Conservation (phyloP, 2,797 vertebrate genomes). For the Tenualosa thibaudeaui region DNA sequence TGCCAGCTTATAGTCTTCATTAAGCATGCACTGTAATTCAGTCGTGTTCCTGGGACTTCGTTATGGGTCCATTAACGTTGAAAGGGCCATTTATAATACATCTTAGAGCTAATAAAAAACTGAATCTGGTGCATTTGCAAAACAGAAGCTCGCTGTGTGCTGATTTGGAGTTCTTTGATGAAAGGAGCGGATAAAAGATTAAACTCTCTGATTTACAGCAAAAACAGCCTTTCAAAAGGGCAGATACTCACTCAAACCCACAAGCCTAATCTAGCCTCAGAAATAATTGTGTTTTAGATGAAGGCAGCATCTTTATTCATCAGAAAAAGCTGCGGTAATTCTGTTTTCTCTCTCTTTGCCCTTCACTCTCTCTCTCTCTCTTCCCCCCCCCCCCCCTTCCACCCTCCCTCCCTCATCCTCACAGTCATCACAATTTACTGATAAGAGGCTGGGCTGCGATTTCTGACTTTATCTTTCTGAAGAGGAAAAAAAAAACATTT, state of each 20-base stretch:
- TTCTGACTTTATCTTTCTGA: slow-evolving; percentile 37
- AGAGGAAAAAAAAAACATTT: slow-evolving; percentile 33
- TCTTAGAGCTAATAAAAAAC: slow-evolving; percentile 78
- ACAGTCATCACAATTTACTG: slow-evolving; percentile 47
- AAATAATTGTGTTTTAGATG: slow-evolving; percentile 47
- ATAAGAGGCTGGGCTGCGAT: slow-evolving; percentile 40
- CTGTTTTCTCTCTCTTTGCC: slow-evolving; percentile 17
- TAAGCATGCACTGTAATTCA: slow-evolving; percentile 69
- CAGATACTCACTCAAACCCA: slow-evolving; percentile 23
- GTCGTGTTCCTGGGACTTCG: slow-evolving; percentile 71
- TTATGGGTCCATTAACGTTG: slow-evolving; percentile 78
- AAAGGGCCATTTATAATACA: slow-evolving; percentile 82
- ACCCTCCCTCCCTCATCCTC: slow-evolving; percentile 7
- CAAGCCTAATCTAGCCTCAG: slow-evolving; percentile 46
- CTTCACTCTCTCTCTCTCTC: slow-evolving; percentile 5
- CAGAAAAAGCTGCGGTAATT: slow-evolving; percentile 34
- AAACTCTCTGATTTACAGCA: slow-evolving; percentile 61
- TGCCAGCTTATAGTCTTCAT: slow-evolving; percentile 76
- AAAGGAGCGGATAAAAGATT: slow-evolving; percentile 68
- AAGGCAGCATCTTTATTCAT: slow-evolving; percentile 35
- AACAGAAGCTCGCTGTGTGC: slow-evolving; percentile 53
- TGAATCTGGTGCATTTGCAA: slow-evolving; percentile 67
- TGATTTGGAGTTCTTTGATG: slow-evolving; percentile 61
- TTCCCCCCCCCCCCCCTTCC: background rate
- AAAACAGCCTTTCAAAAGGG: slow-evolving; percentile 48